Percentiles rank a stretch among this genome's conserved stretches.
Evolutionary conservation across 1,140 invertebrate species (phyloP).

Genomic region (Pogonomyrmex barbatus): DNA sequence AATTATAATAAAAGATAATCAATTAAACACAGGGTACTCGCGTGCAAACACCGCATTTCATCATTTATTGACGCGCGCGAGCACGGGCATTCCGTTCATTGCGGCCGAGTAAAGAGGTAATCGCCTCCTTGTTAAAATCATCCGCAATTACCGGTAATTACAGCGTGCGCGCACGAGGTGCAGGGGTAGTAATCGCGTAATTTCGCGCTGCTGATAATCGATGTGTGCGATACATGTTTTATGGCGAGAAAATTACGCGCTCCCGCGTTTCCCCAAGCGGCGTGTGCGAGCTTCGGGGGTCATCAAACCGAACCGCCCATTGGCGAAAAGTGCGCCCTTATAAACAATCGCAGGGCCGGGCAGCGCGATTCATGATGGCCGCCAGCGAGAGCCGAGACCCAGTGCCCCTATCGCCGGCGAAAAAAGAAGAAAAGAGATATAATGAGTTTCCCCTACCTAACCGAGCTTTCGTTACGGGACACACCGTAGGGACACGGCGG

Average conservation of each 20-base stretch:
- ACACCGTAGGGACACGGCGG: conserved; percentile 27
- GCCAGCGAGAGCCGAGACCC: conserved; percentile 69
- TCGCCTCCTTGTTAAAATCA: conserved; percentile 36
- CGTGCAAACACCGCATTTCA: not conserved
- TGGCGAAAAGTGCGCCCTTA: conserved; percentile 69
- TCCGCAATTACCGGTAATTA: conserved; percentile 33
- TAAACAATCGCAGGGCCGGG: conserved; percentile 76
- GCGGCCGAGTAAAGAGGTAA: conserved; percentile 29
- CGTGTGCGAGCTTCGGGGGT: conserved; percentile 25
- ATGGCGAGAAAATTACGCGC: conserved; percentile 54
- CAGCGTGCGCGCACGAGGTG: not conserved
- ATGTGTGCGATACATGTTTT: conserved; percentile 34
- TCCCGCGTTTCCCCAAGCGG: not conserved
- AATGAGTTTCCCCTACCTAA: conserved; percentile 80
- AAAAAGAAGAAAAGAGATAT: conserved; percentile 77
- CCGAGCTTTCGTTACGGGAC: conserved; percentile 53
- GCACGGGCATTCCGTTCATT: not conserved
- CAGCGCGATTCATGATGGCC: conserved; percentile 82
- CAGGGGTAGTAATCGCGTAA: not conserved
- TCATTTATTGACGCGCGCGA: not conserved
- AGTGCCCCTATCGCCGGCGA: conserved; percentile 72
- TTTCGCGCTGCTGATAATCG: conserved; percentile 38
- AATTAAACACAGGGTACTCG: not conserved
- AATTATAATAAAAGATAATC: not conserved
- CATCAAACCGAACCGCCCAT: conserved; percentile 67